Percentiles rank a stretch among this genome's conserved stretches.
Evolutionary conservation across 2,797 vertebrate species (phyloP).

Genomic region (Xerus rutilus): DNA sequence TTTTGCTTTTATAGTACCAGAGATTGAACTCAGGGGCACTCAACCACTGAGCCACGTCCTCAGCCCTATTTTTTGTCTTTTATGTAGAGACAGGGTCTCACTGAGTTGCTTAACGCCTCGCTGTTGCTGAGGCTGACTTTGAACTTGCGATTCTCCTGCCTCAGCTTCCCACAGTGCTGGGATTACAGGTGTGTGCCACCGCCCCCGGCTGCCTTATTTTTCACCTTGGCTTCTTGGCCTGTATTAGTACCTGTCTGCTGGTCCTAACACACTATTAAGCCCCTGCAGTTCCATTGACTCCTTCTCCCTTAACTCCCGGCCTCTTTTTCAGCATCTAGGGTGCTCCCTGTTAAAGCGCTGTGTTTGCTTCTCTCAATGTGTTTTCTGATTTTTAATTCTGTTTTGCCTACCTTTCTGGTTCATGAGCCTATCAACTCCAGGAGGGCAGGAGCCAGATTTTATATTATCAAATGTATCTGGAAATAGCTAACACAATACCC

Average conservation of each 20-base stretch:
- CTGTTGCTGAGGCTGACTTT: too few relatives aligned
- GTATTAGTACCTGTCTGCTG: neutral
- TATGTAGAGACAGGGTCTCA: too few relatives aligned
- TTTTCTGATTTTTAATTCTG: conserved; percentile 15
- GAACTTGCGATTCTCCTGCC: too few relatives aligned
- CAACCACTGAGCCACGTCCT: too few relatives aligned
- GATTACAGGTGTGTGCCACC: too few relatives aligned
- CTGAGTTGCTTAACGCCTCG: too few relatives aligned
- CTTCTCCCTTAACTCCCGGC: neutral
- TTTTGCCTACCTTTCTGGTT: conserved; percentile 20
- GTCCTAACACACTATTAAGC: neutral
- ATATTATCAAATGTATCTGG: neutral
- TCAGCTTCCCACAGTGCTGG: too few relatives aligned
- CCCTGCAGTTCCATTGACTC: neutral
- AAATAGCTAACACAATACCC: neutral
- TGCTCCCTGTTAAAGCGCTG: neutral
- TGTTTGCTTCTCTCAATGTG: neutral
- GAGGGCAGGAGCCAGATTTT: neutral
- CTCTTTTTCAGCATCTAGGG: neutral
- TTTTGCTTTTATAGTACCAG: too few relatives aligned
- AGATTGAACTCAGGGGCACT: too few relatives aligned
- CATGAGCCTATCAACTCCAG: neutral
- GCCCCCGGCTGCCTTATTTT: neutral
- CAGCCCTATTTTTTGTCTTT: too few relatives aligned
- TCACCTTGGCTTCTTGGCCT: neutral